phyloP scores from a whole-genome alignment of 2,113 vertebrate genomes.

The Pampusana beccarii region DNA sequence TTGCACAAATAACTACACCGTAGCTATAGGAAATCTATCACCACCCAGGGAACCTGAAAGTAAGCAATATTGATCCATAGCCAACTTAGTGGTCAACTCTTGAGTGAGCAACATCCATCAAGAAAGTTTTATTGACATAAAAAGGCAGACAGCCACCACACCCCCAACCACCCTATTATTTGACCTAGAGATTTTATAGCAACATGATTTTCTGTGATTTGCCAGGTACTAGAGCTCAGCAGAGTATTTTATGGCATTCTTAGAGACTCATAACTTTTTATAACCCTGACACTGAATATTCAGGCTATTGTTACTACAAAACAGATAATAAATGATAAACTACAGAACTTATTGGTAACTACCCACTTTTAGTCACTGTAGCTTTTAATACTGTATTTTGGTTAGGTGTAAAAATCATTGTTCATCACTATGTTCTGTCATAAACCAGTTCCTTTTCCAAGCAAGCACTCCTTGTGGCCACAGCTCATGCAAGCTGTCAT shows the following conservation, averaged over 20 bases:
- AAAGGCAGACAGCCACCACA: not conserved
- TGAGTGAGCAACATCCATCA: conserved; percentile 2
- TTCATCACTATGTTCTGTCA: not conserved
- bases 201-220: not conserved
- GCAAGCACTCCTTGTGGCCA: not conserved
- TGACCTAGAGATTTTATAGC: not conserved
- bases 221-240: not conserved
- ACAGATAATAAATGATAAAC: not conserved
- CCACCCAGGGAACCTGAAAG: not conserved
- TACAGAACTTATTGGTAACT: not conserved
- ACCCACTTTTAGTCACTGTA: not conserved
- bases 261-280: not conserved
- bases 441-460: not conserved
- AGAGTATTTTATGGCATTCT: not conserved
- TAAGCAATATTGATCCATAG: not conserved
- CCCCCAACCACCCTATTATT: not conserved
- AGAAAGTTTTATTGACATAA: not conserved
- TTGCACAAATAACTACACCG: not conserved
- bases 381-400: not conserved
- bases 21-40: conserved; percentile 15
- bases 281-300: not conserved
- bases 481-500: not conserved
- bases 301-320: not conserved
- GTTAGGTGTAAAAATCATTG: not conserved
- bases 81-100: not conserved